Base-by-base conservation (phyloP, 2,888 invertebrate genomes). In the Lithophane ornitopus region DNA sequence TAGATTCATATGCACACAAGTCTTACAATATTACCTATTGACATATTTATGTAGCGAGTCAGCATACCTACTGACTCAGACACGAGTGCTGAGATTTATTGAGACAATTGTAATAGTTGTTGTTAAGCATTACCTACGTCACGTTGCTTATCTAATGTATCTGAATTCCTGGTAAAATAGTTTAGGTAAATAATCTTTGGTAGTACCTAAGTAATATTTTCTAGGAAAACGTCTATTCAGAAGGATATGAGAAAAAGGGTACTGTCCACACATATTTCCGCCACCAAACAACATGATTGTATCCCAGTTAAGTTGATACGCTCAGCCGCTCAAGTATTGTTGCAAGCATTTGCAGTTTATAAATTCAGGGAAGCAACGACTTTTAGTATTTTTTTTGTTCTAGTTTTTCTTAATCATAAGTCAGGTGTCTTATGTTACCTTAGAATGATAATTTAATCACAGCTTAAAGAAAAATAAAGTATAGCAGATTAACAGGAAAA, bases 51-150 rank as follows among this genome's bases (percentile, higher is more conserved):
- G 73, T 58, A 26, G 52, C 41, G 59, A 82, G 72, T 73, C 62
- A 72, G 49, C 54, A 9, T 34, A 34, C 54, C 65, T 58, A 58
- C 76, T 71, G 63, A 70, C 41, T 85, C 77, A 71, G 63, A 58
- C 67, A 62, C 52, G 71, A 78, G 34, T 16, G 52, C 28, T 16
- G n/a, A 80, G 87, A 84, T 84, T 86, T 84, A 84, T 86, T 39
- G 71, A 78, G 54, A 74, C 80, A 67, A 39, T 67, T 83, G 66
- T 85, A 76, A 81, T 82, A 83, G 86, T 84, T 68, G 61, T 74
- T 54, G 67, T 26, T 39, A 39, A 80, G 39, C 41, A 73, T 58
- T 67, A 58, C 49, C 59, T 66, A 56, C 66, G 28, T 72, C 58
- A 70, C 34, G 61, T 65, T n/a, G 68, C 39, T 63, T 49, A 54